A percentile compares a stretch with the other conserved stretches of the same genome.
phyloP scores from a whole-genome alignment of 2,113 vertebrate species.

The Varanus salvator region DNA sequence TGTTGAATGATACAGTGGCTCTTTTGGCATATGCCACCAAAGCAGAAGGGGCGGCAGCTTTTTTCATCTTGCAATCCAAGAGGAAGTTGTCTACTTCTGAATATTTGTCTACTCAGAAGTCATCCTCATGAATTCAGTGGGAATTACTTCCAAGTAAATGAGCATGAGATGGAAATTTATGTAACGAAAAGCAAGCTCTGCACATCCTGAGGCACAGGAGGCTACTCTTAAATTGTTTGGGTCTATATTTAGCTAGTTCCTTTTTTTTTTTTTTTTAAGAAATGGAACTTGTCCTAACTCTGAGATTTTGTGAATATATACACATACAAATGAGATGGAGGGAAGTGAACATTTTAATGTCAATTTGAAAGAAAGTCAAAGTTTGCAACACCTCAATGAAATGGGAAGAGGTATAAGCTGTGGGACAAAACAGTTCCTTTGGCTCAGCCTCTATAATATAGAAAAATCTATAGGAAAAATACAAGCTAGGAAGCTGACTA shows the following conservation, averaged over 20 bases:
- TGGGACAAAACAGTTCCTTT: slow-evolving; percentile 47
- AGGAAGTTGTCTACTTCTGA: not conserved
- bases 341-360: slow-evolving; percentile 54
- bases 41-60: not conserved
- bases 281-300: not conserved
- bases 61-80: not conserved
- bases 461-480: not conserved
- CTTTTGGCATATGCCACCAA: not conserved
- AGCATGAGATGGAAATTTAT: not conserved
- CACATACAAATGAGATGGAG: no score
- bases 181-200: not conserved
- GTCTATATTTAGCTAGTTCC: slow-evolving; percentile 50
- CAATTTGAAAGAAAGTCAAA: slow-evolving; percentile 71
- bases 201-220: slow-evolving; percentile 23
- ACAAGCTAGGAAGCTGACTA: slow-evolving; percentile 30
- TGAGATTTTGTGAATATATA: not conserved
- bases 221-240: slow-evolving; percentile 49
- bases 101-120: not conserved
- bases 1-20: not conserved
- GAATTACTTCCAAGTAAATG: not conserved
- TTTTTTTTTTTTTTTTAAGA: slow-evolving; percentile 52
- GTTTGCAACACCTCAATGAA: slow-evolving; percentile 67
- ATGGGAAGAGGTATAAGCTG: slow-evolving; percentile 52
- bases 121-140: not conserved
- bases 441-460: slow-evolving; percentile 48